Evolutionary conservation across 1,140 invertebrate genomes (phyloP).

Genomic region (Ceratina australensis): DNA sequence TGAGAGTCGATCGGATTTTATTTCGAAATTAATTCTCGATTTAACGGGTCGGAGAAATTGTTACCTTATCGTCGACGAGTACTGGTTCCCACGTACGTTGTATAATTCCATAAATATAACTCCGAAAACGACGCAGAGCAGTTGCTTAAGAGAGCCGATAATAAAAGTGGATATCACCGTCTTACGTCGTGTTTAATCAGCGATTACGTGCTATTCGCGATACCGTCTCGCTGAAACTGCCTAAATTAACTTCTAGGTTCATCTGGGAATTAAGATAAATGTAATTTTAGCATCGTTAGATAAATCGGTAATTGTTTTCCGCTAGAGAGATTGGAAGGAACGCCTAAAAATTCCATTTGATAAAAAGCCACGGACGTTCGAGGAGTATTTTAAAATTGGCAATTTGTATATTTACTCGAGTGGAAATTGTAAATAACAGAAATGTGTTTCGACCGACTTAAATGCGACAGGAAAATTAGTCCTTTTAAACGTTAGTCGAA

Average conservation of each 20-base stretch:
- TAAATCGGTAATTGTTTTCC: not conserved
- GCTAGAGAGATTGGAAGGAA: not conserved
- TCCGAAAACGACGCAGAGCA: not conserved
- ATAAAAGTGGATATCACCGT: constrained; percentile 6
- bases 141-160: constrained; percentile 7
- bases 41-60: not conserved
- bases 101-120: not conserved
- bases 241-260: not conserved
- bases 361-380: not conserved
- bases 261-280: not conserved
- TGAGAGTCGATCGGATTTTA: not conserved
- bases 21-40: not conserved
- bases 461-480: constrained; percentile 4
- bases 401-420: constrained; percentile 13
- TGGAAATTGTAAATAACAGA: no score
- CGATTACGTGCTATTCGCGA: not conserved
- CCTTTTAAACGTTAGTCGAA: not conserved
- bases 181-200: constrained; percentile 3
- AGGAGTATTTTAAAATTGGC: not conserved
- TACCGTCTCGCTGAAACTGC: not conserved
- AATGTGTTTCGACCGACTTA: not conserved
- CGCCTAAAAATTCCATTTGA: not conserved
- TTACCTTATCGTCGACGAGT: no score
- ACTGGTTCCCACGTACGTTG: not conserved
- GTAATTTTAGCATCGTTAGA: not conserved